These are phyloP conservation scores for Illadopsis cleaveri DNA, from an alignment of 2,113 vertebrate genomes.

Conservation along the genomic window DNA sequence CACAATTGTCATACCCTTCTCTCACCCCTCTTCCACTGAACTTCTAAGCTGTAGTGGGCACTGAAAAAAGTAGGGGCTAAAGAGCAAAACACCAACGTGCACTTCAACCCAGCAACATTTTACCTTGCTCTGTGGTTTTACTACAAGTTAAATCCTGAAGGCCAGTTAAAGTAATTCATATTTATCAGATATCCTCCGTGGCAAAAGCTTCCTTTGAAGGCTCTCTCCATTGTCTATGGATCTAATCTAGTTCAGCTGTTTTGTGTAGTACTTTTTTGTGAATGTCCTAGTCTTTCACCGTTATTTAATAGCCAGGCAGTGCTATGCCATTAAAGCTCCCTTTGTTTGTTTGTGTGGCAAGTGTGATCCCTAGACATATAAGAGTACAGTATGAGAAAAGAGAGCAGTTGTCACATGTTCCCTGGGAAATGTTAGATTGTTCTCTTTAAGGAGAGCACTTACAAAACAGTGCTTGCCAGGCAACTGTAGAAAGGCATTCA, in stretches of 20 bases:
- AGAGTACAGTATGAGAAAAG: neutral
- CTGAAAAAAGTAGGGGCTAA: neutral
- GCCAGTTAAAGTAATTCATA: neutral
- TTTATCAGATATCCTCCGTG: neutral
- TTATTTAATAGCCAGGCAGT: neutral
- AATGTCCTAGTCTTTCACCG: neutral
- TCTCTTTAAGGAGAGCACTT: neutral
- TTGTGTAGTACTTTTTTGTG: neutral
- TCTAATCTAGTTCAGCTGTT: neutral
- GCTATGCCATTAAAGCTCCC: neutral
- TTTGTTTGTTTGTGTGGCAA: neutral
- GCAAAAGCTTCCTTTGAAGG: neutral
- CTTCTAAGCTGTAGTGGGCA: rapidly evolving
- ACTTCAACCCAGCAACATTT: neutral
- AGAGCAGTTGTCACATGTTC: neutral
- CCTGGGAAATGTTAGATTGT: neutral
- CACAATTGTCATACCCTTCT: neutral
- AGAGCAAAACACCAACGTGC: neutral
- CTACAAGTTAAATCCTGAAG: neutral
- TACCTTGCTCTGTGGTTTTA: neutral
- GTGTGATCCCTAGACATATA: neutral
- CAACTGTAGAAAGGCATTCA: neutral
- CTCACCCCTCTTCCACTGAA: neutral
- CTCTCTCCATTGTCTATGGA: neutral
- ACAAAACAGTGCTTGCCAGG: neutral